A percentile compares a stretch with the other conserved stretches of the same genome.
phyloP scores from a whole-genome alignment of 2,113 vertebrate genomes.

The Turnix velox region DNA sequence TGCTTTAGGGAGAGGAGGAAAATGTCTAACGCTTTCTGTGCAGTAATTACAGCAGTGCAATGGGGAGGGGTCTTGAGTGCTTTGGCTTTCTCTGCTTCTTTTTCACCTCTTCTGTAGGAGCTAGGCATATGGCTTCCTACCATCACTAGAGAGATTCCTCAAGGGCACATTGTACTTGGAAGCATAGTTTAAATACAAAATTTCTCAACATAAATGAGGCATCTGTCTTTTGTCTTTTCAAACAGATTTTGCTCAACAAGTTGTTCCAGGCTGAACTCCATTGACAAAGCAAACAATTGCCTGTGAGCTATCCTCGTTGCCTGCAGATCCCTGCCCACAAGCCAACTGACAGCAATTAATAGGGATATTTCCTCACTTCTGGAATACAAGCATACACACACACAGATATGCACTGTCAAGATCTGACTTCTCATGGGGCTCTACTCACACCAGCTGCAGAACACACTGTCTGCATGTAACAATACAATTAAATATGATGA shows the following conservation, averaged over 20 bases:
- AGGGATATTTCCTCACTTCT: not conserved
- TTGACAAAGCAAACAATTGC: not conserved
- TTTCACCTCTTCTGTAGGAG: not conserved
- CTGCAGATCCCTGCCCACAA: not conserved
- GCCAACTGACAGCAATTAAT: not conserved
- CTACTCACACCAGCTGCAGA: not conserved
- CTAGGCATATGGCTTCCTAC: not conserved
- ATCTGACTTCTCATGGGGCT: not conserved
- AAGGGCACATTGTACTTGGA: not conserved
- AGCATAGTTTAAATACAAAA: not conserved
- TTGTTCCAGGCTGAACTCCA: not conserved
- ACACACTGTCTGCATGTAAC: not conserved
- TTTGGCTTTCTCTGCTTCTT: not conserved
- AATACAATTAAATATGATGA: not conserved
- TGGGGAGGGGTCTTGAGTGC: not conserved
- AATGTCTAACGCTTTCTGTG: not conserved
- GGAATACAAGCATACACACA: not conserved
- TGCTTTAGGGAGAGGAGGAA: not conserved
- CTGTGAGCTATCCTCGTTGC: not conserved
- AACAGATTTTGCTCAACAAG: not conserved
- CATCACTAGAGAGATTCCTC: not conserved
- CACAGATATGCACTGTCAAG: not conserved
- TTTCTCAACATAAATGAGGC: not conserved
- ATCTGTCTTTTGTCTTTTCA: conserved; percentile 11
- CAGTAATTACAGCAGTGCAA: not conserved